These are phyloP conservation scores for Hypomecis punctinalis DNA, from an alignment of 2,888 invertebrate species.

Conservation along the genomic window DNA sequence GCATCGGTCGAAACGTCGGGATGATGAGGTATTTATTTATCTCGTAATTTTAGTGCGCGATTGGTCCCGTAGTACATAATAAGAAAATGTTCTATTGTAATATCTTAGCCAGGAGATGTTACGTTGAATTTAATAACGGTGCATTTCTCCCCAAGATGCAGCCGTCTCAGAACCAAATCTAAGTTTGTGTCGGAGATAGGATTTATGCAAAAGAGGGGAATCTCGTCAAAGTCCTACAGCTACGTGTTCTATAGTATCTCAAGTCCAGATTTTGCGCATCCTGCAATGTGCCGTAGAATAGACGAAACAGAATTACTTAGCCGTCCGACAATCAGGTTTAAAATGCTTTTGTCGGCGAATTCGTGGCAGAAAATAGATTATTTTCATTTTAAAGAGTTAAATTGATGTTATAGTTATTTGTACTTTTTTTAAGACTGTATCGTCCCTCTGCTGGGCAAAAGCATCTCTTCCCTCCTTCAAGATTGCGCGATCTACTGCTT, in stretches of 20 bases:
- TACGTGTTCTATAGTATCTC: neutral
- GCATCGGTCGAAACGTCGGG: no score
- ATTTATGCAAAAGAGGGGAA: slow-evolving; percentile 10
- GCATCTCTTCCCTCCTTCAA: no score
- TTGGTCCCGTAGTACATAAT: no score
- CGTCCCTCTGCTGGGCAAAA: no score
- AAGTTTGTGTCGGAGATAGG: slow-evolving; percentile 8
- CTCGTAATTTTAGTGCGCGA: no score
- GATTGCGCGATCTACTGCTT: no score
- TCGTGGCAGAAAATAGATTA: neutral
- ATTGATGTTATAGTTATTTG: no score
- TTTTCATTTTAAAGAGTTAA: neutral
- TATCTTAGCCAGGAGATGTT: neutral
- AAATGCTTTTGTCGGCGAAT: neutral
- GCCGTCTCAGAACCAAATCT: slow-evolving; percentile 1
- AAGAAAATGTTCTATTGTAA: no score
- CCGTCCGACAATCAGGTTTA: neutral
- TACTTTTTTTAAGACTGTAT: no score
- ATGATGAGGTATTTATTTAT: no score
- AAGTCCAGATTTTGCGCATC: neutral
- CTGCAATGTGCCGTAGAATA: neutral
- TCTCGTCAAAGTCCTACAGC: slow-evolving; percentile 6
- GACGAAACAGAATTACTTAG: neutral
- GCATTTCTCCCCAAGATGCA: neutral
- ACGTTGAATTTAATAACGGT: neutral